Conservation (phyloP, 2,797 vertebrate genomes). For the Loriculus beryllinus region DNA sequence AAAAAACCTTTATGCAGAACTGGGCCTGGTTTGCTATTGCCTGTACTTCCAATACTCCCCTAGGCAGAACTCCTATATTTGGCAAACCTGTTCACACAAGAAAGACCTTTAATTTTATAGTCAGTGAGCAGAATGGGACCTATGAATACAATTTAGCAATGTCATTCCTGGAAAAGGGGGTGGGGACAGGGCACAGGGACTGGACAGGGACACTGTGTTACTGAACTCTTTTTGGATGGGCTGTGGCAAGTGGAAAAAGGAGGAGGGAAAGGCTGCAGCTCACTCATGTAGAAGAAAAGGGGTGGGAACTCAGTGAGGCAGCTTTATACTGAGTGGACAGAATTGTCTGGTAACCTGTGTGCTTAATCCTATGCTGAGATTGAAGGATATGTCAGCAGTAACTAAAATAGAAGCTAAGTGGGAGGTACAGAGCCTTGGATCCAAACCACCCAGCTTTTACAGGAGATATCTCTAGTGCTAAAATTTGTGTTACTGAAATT, state of each 20-base stretch:
- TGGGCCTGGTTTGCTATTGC: not conserved
- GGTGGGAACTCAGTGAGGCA: not conserved
- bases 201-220: not conserved
- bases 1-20: not conserved
- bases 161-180: not conserved
- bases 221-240: not conserved
- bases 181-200: not conserved
- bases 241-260: not conserved
- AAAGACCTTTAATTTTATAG: not conserved
- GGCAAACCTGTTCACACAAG: not conserved
- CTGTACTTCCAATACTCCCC: not conserved
- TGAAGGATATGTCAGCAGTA: not conserved
- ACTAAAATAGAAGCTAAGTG: constrained; percentile 4
- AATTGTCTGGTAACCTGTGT: not conserved
- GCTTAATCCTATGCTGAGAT: not conserved
- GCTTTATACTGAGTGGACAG: constrained; percentile 2
- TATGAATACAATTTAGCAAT: not conserved
- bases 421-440: not conserved
- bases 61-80: not conserved
- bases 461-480: not conserved
- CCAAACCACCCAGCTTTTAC: not conserved
- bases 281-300: not conserved
- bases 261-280: not conserved
- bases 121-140: not conserved
- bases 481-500: not conserved